Evolutionary conservation across 2,113 vertebrate genomes (phyloP).

Genomic region (Nannobrachium achirus): DNA sequence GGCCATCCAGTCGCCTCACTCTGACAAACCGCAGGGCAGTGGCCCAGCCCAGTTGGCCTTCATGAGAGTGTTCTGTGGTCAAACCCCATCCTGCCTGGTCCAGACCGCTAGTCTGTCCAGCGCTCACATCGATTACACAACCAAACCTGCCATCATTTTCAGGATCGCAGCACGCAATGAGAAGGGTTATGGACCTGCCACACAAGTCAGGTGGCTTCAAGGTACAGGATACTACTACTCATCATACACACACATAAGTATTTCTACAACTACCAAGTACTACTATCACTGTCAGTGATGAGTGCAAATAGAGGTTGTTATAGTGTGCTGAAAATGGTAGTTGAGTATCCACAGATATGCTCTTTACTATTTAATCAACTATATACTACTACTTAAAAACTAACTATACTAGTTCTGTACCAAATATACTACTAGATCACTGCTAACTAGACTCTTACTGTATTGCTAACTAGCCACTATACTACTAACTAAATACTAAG

Average conservation of each 20-base stretch:
- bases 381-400: too few species aligned
- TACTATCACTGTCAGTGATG: too few species aligned
- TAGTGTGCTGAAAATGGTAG: too few species aligned
- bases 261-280: too few species aligned
- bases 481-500: too few species aligned
- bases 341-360: too few species aligned
- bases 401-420: too few species aligned
- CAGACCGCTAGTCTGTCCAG: slow-evolving; percentile 89
- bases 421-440: neutral
- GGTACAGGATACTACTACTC: slow-evolving; percentile 67
- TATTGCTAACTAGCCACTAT: too few species aligned
- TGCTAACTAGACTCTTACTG: too few species aligned
- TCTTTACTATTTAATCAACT: too few species aligned
- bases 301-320: too few species aligned
- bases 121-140: slow-evolving; percentile 93
- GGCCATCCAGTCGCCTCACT: slow-evolving; percentile 85
- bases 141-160: slow-evolving; percentile 94
- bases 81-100: slow-evolving; percentile 91
- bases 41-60: slow-evolving; percentile 90
- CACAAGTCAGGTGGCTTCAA: slow-evolving; percentile 95
- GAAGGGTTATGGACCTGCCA: slow-evolving; percentile 92
- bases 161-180: slow-evolving; percentile 92
- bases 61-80: slow-evolving; percentile 93
- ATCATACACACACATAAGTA: too few species aligned
- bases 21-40: slow-evolving; percentile 83